Percentiles rank a stretch among this genome's conserved stretches.
These are phyloP conservation scores for Drosophila dunni DNA, from an alignment of 1,140 invertebrate genomes.

Conservation along the genomic window DNA sequence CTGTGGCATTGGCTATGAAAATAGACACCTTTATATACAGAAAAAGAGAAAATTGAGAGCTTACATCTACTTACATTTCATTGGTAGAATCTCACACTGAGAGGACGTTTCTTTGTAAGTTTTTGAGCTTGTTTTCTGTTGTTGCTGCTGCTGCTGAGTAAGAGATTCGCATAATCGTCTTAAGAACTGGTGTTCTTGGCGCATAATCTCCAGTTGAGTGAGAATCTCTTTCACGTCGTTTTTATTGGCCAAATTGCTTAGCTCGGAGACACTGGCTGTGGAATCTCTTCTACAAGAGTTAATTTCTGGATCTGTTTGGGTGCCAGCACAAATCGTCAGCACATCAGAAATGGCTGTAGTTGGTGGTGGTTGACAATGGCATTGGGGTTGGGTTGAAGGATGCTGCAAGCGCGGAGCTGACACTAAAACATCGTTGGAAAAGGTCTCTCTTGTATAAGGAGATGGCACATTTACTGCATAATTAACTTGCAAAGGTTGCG, in stretches of 20 bases:
- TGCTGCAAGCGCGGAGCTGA: slow-evolving; percentile 7
- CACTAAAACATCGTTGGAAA: slow-evolving; percentile 9
- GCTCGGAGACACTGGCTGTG: slow-evolving; percentile 9
- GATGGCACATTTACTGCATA: slow-evolving; percentile 24
- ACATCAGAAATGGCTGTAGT: slow-evolving; percentile 45
- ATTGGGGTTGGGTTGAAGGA: neutral
- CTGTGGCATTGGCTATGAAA: slow-evolving; percentile 7
- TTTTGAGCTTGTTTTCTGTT: slow-evolving; percentile 5
- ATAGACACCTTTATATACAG: neutral
- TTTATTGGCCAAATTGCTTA: slow-evolving; percentile 50
- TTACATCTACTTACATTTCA: slow-evolving; percentile 43
- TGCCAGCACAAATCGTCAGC: slow-evolving; percentile 77
- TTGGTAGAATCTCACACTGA: slow-evolving; percentile 57
- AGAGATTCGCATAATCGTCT: slow-evolving; percentile 51
- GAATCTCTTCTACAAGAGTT: slow-evolving; percentile 4
- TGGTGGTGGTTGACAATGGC: neutral
- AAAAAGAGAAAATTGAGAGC: neutral
- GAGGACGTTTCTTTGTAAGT: slow-evolving; percentile 41
- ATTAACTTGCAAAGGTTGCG: slow-evolving; percentile 2
- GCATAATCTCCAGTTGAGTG: slow-evolving; percentile 49
- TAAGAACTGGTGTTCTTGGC: slow-evolving; percentile 61
- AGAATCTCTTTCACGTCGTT: slow-evolving; percentile 49
- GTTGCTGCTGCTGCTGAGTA: slow-evolving; percentile 48
- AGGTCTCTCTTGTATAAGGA: slow-evolving; percentile 31
- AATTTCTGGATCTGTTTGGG: slow-evolving; percentile 64